phyloP scores from a whole-genome alignment of 2,888 invertebrate species.

The Erannis defoliaria region DNA sequence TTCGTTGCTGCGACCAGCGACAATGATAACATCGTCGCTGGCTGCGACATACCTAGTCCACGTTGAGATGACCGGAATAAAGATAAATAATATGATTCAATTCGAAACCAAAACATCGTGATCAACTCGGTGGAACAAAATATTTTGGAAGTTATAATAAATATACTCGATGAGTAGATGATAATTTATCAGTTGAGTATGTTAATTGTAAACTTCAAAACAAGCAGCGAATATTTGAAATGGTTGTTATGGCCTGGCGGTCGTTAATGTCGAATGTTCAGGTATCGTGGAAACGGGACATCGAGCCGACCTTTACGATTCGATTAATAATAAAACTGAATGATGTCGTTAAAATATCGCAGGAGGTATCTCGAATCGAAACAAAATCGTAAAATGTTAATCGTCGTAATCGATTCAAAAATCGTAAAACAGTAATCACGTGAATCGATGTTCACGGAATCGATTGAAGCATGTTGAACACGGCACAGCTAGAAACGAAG shows the following conservation, averaged over 20 bases:
- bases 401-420: constrained; percentile 10
- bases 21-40: no score
- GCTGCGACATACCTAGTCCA: no score
- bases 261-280: background rate
- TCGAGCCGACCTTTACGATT: constrained; percentile 1
- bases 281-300: background rate
- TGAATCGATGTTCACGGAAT: background rate
- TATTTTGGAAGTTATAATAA: background rate
- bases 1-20: no score
- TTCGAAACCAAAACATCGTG: background rate
- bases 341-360: constrained; percentile 16
- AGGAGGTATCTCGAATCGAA: constrained; percentile 21
- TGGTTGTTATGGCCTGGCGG: background rate
- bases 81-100: background rate
- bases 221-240: constrained; percentile 3
- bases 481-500: no score
- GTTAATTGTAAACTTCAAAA: background rate
- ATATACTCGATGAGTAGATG: background rate
- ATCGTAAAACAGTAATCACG: constrained; percentile 26
- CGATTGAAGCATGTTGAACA: background rate
- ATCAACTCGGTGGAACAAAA: background rate
- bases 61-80: no score
- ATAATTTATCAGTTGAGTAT: background rate
- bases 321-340: constrained; percentile 13
- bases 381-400: constrained; percentile 23